Evolutionary conservation across 2,113 vertebrate species (phyloP), one percentile per base, ranked within the genome.

Genomic region (Passer domesticus): DNA sequence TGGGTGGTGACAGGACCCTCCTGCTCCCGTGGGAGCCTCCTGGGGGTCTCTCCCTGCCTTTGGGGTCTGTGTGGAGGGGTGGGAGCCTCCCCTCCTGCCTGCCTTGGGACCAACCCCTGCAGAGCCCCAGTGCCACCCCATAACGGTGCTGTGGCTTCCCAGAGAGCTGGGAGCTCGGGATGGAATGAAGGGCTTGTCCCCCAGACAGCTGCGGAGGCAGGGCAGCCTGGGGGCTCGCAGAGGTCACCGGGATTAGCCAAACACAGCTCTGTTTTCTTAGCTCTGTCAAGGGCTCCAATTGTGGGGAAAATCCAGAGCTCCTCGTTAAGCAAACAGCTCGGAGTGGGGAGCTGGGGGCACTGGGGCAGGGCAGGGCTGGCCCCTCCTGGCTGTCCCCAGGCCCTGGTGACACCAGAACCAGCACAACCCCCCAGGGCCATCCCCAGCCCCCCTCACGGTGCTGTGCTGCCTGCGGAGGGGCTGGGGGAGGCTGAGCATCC

Each of bases 241-340:
- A 87, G 95, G 90, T 96, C 96, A 59, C 4, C 0, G 90, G 95
- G 92, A 96, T 97, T 83, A 95, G 79, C 50, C 78, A 96, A 95
- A 95, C 89, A 77, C 47, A 0, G 78, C 75, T 87, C 92, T 97
- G 96, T 97, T 97, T 97, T 91, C 94, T 96, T 83, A 89, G 88
- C 90, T 76, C 31, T 41, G 49, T 90, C 80, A 93, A 94, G 88
- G 79, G 74, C 95, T 96, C 80, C 60, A 92, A 96, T 95, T 92
- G 96, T 92, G 94, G 92, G 83, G 91, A 91, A 95, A 96, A 96
- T 96, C 87, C 94, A 88, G 89, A 69, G 27, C 77, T 78, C 69
- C 83, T 85, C 5, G 15, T 31, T 95, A 68, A 89, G 33, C 68
- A 96, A 96, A 95, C 83, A 93, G 58, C 35, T 0, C 20, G 2